A percentile compares a stretch with the other conserved stretches of the same genome.
Evolutionary conservation across 2,888 invertebrate genomes (phyloP).

Genomic region (Ecdyonurus torrentis): DNA sequence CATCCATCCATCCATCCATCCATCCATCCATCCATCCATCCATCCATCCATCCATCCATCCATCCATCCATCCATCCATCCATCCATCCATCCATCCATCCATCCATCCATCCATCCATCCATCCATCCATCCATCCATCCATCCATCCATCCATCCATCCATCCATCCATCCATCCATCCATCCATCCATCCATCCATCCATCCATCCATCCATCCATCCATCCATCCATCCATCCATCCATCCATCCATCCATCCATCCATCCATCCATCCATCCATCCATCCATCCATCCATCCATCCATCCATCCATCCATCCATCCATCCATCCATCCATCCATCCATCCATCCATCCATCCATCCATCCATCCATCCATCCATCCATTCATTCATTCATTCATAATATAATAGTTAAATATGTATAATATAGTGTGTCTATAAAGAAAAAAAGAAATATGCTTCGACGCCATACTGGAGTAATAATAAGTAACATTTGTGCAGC

Average conservation of each 20-base stretch:
- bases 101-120: background rate
- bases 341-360: background rate
- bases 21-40: background rate
- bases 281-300: background rate
- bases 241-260: background rate
- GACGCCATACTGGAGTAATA: no score
- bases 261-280: background rate
- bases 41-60: background rate
- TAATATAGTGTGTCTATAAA: no score
- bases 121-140: background rate
- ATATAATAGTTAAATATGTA: no score
- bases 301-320: background rate
- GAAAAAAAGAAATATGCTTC: no score
- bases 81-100: background rate
- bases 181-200: background rate
- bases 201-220: background rate
- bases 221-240: background rate
- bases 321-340: background rate
- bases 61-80: background rate
- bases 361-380: background rate
- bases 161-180: background rate
- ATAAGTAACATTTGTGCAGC: no score
- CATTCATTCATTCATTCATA: no score
- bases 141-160: background rate
- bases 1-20: background rate